Base-by-base conservation (phyloP, 92 coral and sea anemone species). In the Montipora capitata region DNA sequence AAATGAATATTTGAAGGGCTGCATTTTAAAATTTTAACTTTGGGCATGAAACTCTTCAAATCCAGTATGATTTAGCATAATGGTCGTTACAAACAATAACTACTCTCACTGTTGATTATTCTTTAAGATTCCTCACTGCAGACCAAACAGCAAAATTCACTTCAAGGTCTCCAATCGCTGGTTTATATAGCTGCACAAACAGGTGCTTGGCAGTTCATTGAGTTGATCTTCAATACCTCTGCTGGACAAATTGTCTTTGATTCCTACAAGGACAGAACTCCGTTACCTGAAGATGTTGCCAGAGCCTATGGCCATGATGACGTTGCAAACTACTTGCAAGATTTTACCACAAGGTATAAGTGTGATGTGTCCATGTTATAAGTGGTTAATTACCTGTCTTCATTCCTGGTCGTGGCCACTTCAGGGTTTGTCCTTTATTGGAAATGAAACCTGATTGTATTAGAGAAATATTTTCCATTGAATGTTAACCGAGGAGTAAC, bases 221-320 rank as follows among this genome's bases (percentile, higher is more conserved):
- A 90, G 35, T 72, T 62, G 77, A 72, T 90, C 76, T 78, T 85
- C 51, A 62, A 67, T 27, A 86, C 90, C 1, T 62, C 73, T 10
- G 74, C 78, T 40, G 91, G 91, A 15, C 68, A 40, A 51, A 76
- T 76, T 7, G 66, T 85, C 12, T 85, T 66, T 51, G 1, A 74
- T 1, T 57, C 66, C 40, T 85, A 65, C 70, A 77, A 63, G 54
- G 81, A 16, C 43, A 70, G 76, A 51, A 40, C 76, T 38, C 85
- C 38, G 20, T 14, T 76, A 62, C 90, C 90, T 72, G 91, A 88
- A 71, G 81, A 88, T 73, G 51, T 88, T 49, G 91, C 91, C 17
- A 41, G 68, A 49, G 91, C 72, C 40, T 72, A 57, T 61, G 88
- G 88, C 57, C 88, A 88, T 72, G 52, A 27, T 0, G 75, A 88